Percentiles rank a stretch among this genome's conserved stretches.
Conservation (phyloP, 2,113 vertebrate species). For the Crotalus tigris region DNA sequence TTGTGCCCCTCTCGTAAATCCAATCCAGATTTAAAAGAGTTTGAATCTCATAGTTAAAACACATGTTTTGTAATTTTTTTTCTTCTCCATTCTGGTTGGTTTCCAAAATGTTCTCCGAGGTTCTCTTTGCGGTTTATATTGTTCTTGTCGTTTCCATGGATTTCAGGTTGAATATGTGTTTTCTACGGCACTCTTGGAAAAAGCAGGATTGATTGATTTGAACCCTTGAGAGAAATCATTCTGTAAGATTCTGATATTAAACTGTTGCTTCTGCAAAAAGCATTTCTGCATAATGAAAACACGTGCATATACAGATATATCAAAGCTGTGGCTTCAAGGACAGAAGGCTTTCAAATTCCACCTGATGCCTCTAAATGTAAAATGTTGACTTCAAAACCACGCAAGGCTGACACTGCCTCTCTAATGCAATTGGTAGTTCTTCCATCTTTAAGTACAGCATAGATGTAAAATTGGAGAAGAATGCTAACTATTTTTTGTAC, state of each 20-base stretch:
- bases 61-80: background rate
- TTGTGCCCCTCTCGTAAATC: background rate
- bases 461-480: constrained; percentile 18
- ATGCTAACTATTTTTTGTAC: background rate
- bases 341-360: background rate
- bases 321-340: background rate
- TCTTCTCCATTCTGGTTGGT: background rate
- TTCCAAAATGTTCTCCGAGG: background rate
- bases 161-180: background rate
- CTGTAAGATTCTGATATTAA: background rate
- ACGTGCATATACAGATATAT: background rate
- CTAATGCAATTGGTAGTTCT: constrained; percentile 47
- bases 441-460: constrained; percentile 22
- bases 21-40: background rate
- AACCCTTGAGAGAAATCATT: background rate
- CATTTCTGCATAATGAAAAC: background rate
- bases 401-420: background rate
- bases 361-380: background rate
- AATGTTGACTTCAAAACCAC: constrained; percentile 47
- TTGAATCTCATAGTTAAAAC: background rate
- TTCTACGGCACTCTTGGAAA: background rate
- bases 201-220: background rate
- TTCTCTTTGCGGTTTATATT: background rate
- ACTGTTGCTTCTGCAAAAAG: background rate
- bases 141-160: background rate